These are phyloP conservation scores for Podotricha telesiphe DNA, from an alignment of 2,888 invertebrate species.

Conservation along the genomic window DNA sequence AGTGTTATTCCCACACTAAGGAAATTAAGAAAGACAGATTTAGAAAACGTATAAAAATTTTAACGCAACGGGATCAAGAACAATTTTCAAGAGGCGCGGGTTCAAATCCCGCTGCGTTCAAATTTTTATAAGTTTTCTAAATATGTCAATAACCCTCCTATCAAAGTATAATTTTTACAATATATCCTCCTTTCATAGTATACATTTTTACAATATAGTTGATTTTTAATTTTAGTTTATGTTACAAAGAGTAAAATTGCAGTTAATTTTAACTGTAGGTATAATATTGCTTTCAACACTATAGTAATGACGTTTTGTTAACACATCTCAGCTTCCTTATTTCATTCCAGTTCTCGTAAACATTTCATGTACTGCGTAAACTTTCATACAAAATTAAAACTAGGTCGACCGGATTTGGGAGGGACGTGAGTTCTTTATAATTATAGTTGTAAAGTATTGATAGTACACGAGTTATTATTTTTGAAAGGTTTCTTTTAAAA, in stretches of 20 bases:
- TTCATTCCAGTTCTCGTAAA: conserved; percentile 30
- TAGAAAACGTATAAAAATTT: no score
- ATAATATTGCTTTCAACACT: conserved; percentile 13
- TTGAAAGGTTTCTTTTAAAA: neutral
- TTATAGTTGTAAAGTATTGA: neutral
- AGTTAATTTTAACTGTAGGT: conserved; percentile 12
- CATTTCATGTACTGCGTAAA: conserved; percentile 31
- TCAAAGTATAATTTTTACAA: no score
- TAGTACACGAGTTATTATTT: neutral
- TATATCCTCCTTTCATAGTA: no score
- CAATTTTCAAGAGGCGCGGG: no score
- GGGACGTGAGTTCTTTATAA: neutral
- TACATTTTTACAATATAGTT: no score
- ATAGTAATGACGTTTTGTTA: conserved; percentile 23
- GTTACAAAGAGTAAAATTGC: neutral
- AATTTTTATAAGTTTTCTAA: no score
- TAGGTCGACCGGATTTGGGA: conserved; percentile 33
- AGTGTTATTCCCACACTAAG: no score
- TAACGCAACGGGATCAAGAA: no score
- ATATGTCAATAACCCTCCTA: no score
- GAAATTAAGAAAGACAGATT: no score
- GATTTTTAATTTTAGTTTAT: neutral
- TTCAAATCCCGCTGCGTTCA: no score
- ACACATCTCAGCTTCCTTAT: conserved; percentile 29
- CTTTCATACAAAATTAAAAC: conserved; percentile 31